Base-by-base conservation (phyloP, 2,797 vertebrate species). In the Netta rufina region DNA sequence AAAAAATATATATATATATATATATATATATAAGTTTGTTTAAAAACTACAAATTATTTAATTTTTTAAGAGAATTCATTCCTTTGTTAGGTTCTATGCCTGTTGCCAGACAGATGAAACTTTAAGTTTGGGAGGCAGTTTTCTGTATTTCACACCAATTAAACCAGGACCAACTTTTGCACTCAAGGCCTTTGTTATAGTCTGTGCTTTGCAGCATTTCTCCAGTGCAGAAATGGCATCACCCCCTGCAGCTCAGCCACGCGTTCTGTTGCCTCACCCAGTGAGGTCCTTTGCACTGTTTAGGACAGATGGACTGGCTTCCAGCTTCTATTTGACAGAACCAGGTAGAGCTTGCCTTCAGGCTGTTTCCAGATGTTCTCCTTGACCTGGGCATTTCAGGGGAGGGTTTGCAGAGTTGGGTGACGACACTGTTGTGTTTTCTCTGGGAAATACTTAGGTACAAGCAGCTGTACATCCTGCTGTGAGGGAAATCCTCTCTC, bases 1-100 rank as follows among this genome's bases (percentile, higher is more conserved):
- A 87, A 79, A 58, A 92, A 54, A 36, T 36, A 36, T 36, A 36
- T 36, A 36, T 9, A 36, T 36, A 36, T 36, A 36, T 36, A 36
- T 36, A 36, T 36, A 36, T 36, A 36, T 36, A 36, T 36, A 36
- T 9, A 36, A 36, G 28, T 24, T 32, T 9, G 36, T 94, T 96
- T 95, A 38, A 16, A 47, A 95, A 61, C 73, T 71, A 66, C 32
- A 89, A 93, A 96, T 88, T 74, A 60, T 39, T 85, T 19, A 43
- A 8, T 83, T 67, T 89, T 76, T 66, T 74, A 89, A 95, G 70
- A 65, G 93, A 93, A 96, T 84, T 60, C 33, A 51, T 66, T n/a
- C 81, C 25, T 93, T 84, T 76, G 62, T 45, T 53, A 91, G 45
- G 5, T 66, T 86, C 61, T 94, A 20, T 84, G 51, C 27, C 21